Conservation (phyloP, 2,113 vertebrate genomes). For the Etheostoma cragini region DNA sequence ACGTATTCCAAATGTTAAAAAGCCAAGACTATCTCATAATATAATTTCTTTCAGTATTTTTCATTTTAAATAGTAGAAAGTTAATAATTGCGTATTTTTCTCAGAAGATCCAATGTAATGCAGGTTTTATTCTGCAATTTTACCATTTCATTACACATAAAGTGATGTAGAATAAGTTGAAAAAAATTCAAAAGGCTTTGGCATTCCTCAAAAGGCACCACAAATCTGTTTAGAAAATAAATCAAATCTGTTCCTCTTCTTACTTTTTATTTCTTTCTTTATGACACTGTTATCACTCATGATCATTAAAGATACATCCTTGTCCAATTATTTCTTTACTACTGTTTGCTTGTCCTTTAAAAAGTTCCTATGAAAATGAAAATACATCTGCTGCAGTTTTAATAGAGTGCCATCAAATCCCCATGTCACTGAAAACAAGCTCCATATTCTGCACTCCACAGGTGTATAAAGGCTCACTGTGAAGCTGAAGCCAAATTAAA, state of each 20-base stretch:
- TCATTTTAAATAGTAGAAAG: background rate
- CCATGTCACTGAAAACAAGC: background rate
- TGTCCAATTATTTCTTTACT: background rate
- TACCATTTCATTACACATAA: background rate
- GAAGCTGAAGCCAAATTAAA: background rate
- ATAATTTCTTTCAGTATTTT: background rate
- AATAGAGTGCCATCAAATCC: background rate
- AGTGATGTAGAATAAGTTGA: too few relatives aligned
- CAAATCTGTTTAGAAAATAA: background rate
- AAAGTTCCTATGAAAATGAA: background rate
- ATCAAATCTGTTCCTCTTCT: slow-evolving; percentile 12
- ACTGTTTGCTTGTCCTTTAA: background rate
- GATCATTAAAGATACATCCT: background rate
- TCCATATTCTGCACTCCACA: background rate
- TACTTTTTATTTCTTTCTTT: background rate
- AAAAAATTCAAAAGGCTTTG: background rate
- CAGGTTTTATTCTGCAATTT: background rate
- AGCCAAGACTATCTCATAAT: background rate
- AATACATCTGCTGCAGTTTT: background rate
- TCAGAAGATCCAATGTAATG: background rate
- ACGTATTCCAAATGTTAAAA: background rate
- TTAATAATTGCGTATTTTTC: background rate
- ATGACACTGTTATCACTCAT: background rate
- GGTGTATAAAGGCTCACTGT: background rate
- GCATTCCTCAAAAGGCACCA: background rate